Evolutionary conservation across 2,888 invertebrate genomes (phyloP).

Genomic region (Netelia virgata): DNA sequence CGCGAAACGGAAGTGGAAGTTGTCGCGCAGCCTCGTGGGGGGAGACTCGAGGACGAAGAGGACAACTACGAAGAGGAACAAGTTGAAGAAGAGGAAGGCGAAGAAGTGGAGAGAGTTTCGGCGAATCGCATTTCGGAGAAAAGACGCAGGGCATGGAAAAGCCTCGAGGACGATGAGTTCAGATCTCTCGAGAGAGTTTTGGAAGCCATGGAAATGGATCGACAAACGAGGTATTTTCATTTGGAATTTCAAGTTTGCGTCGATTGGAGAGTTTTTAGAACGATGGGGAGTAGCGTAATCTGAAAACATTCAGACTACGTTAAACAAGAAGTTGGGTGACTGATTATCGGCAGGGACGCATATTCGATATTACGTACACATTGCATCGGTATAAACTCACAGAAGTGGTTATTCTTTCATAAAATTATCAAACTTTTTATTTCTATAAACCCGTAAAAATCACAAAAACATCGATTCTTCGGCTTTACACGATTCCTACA

Average conservation of each 20-base stretch:
- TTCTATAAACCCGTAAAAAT: too few species aligned
- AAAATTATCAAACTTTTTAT: too few species aligned
- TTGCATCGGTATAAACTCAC: too few species aligned
- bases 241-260: not conserved
- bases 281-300: too few species aligned
- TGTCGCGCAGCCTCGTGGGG: conserved; percentile 71
- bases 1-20: conserved; percentile 86
- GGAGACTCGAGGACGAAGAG: conserved; percentile 77
- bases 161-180: conserved; percentile 86
- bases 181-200: conserved; percentile 87
- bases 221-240: conserved; percentile 86
- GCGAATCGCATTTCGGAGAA: conserved; percentile 72
- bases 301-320: too few species aligned
- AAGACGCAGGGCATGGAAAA: conserved; percentile 68
- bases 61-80: conserved; percentile 65
- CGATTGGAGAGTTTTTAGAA: too few species aligned
- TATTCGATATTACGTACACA: too few species aligned
- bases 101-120: conserved; percentile 74
- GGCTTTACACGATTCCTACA: too few species aligned
- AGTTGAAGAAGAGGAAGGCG: conserved; percentile 48
- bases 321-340: too few species aligned
- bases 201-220: conserved; percentile 88
- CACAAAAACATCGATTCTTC: too few species aligned
- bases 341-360: too few species aligned
- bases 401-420: too few species aligned